Evolutionary conservation across 2,797 vertebrate genomes (phyloP), one percentile per base, ranked within the genome.

Genomic region (Sebastes alutus): DNA sequence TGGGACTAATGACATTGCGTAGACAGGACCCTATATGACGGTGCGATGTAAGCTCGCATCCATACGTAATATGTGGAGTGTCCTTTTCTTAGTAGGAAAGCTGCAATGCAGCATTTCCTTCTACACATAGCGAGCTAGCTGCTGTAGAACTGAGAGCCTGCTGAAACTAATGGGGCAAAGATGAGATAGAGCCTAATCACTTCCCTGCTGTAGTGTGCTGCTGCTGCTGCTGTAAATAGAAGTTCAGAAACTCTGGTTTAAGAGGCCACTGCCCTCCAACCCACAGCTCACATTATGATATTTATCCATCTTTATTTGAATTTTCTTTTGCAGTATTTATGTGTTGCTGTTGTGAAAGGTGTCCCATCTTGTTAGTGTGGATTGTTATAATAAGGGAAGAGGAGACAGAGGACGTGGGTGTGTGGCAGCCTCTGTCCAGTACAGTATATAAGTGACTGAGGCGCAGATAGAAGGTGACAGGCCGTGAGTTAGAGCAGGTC

Each of bases 91-190:
- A 49, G 72, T 54, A 63, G 73, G 52, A 86, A 87, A 89, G 49
- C 94, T 95, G 95, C 95, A 95, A 88, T 95, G 94, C 94, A 95
- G 92, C 89, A 93, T 93, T 95, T 92, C 46, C 79, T 74, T 81
- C 46, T 63, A 85, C 78, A 83, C 75, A 80, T 72, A 73, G 62
- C 38, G 70, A 85, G 52, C 5, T 65, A 55, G 74, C 78, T 75
- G 83, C 85, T 86, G 79, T 75, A 64, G 80, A 87, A 87, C 7
- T 13, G 29, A 72, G 61, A 76, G 83, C 79, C 77, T 77, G 81
- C 87, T 86, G 78, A 85, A 88, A 38, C 76, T 88, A 89, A 92
- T 83, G 88, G 60, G 58, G 68, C 85, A 81, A 70, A 88, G 89
- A 91, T 30, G 76, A 87, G 81, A 85, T 72, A 33, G 33, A 88